Percentiles rank a stretch among this genome's conserved stretches.
These are phyloP conservation scores for Marasmarcha lunaedactyla DNA, from an alignment of 2,888 invertebrate genomes.

Conservation along the genomic window DNA sequence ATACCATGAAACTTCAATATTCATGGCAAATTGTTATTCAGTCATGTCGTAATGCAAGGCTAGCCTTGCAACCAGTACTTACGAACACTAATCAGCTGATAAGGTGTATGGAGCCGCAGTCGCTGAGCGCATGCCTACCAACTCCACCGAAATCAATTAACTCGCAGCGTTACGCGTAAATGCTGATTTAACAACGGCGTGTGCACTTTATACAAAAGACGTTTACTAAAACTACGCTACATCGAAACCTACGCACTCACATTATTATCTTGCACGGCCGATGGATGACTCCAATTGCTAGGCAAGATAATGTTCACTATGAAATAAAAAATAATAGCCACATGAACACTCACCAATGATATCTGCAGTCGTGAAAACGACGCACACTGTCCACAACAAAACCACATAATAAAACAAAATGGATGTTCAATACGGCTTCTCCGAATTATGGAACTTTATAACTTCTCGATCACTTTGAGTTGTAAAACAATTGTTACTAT, in stretches of 20 bases:
- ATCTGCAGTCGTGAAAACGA: conserved; percentile 49
- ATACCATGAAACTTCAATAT: too few species aligned
- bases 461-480: conserved; percentile 44
- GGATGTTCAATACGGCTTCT: conserved; percentile 58
- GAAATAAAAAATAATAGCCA: conserved; percentile 6
- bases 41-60: too few species aligned
- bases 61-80: too few species aligned
- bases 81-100: conserved; percentile 51
- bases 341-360: conserved; percentile 53
- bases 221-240: conserved; percentile 17
- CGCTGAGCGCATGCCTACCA: conserved; percentile 50
- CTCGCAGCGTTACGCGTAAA: conserved; percentile 8
- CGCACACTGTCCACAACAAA: conserved; percentile 58
- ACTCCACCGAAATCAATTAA: conserved; percentile 50
- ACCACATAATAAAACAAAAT: conserved; percentile 68
- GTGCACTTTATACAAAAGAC: conserved; percentile 14
- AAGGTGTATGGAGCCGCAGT: conserved; percentile 29
- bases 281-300: not conserved
- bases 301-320: not conserved
- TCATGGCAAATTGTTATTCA: too few species aligned
- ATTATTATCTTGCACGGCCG: not conserved
- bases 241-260: not conserved
- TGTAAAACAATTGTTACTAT: conserved; percentile 66
- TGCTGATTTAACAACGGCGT: conserved; percentile 13
- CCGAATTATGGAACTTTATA: conserved; percentile 59